Conservation (phyloP, 2,888 invertebrate species). For the Troides oblongomaculatus region DNA sequence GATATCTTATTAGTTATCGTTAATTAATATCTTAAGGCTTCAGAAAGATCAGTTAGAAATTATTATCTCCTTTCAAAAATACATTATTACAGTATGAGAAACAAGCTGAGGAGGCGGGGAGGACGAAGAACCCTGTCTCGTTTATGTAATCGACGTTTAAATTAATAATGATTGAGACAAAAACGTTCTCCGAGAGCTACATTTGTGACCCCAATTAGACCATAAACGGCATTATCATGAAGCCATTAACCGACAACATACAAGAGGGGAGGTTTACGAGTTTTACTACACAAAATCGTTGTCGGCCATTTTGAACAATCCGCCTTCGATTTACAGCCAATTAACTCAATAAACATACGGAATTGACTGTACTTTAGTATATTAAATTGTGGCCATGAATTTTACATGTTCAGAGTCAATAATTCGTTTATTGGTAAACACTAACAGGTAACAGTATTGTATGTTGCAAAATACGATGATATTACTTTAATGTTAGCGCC, state of each 20-base stretch:
- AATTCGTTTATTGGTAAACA: background rate
- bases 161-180: constrained; percentile 67
- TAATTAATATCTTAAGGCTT: no score
- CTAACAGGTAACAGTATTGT: no score
- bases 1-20: no score
- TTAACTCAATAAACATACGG: constrained; percentile 72
- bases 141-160: constrained; percentile 67
- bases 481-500: no score
- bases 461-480: no score
- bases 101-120: constrained; percentile 27
- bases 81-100: background rate
- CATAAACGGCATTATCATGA: constrained; percentile 72
- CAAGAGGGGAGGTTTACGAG: constrained; percentile 76
- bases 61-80: background rate
- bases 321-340: constrained; percentile 72
- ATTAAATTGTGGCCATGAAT: constrained; percentile 23
- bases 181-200: constrained; percentile 53
- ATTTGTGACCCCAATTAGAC: constrained; percentile 67
- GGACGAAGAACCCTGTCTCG: constrained; percentile 38
- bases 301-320: constrained; percentile 71
- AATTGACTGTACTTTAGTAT: constrained; percentile 51
- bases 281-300: constrained; percentile 75
- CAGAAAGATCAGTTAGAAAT: background rate
- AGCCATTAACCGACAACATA: constrained; percentile 68
- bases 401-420: background rate